A percentile compares a stretch with the other conserved stretches of the same genome.
Evolutionary conservation across 1,140 invertebrate genomes (phyloP).

Genomic region (Cyclargus thomasi): DNA sequence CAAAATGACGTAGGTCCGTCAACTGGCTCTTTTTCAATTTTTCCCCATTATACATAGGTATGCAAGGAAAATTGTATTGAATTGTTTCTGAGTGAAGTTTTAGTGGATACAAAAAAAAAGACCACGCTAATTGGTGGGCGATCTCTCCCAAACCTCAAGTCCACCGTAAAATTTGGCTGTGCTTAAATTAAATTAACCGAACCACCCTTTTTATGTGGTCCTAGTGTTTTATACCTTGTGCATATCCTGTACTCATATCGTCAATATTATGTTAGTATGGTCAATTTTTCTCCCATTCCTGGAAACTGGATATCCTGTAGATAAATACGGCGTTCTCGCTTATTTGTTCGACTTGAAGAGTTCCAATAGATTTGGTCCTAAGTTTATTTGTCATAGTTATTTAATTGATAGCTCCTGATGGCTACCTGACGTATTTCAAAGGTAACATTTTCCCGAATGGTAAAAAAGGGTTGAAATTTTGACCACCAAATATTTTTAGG

Average conservation of each 20-base stretch:
- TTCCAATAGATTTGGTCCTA: too few species aligned
- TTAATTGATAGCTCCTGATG: too few species aligned
- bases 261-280: background rate
- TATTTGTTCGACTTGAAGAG: too few species aligned
- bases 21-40: too few species aligned
- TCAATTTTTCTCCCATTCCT: background rate
- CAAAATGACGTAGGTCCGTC: too few species aligned
- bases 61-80: background rate
- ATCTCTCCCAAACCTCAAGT: slow-evolving; percentile 33
- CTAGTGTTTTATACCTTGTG: slow-evolving; percentile 33
- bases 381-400: too few species aligned
- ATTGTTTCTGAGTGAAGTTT: background rate
- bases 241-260: slow-evolving; percentile 58
- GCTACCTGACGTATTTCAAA: too few species aligned
- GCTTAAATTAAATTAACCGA: slow-evolving; percentile 52
- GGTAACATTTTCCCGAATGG: too few species aligned
- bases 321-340: too few species aligned
- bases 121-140: background rate
- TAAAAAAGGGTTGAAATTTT: background rate
- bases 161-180: slow-evolving; percentile 65
- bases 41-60: too few species aligned
- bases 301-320: too few species aligned
- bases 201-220: slow-evolving; percentile 36
- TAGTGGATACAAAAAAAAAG: background rate
- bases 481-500: background rate